Evolutionary conservation across 2,888 invertebrate species (phyloP).

Genomic region (Hartigia nigra): DNA sequence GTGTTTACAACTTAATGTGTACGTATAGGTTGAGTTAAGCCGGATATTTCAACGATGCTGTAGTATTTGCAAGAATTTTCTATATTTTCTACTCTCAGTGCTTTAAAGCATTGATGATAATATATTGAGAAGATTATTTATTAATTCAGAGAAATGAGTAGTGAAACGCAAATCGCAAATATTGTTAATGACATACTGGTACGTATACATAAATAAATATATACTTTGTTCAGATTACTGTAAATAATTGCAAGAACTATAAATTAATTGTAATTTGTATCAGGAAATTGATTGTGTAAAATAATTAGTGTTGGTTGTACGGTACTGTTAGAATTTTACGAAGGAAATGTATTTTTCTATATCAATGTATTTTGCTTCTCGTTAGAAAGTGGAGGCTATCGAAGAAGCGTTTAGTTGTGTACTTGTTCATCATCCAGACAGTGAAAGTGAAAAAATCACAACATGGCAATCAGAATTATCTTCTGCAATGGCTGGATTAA

Average conservation of each 20-base stretch:
- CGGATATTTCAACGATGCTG: background rate
- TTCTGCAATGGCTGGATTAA: slow-evolving; percentile 73
- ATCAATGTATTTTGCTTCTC: slow-evolving; percentile 38
- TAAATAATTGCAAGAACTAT: background rate
- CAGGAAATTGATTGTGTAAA: background rate
- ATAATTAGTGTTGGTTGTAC: background rate
- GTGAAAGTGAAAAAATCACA: slow-evolving; percentile 76
- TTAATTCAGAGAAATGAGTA: slow-evolving; percentile 65
- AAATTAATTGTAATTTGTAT: background rate
- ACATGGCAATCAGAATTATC: slow-evolving; percentile 78
- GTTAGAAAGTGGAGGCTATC: slow-evolving; percentile 82
- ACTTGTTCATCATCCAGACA: slow-evolving; percentile 80
- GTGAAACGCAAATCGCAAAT: slow-evolving; percentile 72
- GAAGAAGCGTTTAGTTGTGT: slow-evolving; percentile 93
- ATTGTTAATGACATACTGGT: slow-evolving; percentile 77
- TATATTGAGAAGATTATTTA: background rate
- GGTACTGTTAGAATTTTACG: background rate
- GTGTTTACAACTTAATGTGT: background rate
- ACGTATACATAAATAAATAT: slow-evolving; percentile 50
- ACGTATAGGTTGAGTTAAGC: background rate
- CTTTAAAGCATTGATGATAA: background rate
- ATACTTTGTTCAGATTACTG: background rate
- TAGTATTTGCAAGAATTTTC: background rate
- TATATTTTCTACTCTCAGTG: background rate
- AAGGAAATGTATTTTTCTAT: background rate